phyloP scores from a whole-genome alignment of 1,140 invertebrate species.

The Solenopsis invicta region DNA sequence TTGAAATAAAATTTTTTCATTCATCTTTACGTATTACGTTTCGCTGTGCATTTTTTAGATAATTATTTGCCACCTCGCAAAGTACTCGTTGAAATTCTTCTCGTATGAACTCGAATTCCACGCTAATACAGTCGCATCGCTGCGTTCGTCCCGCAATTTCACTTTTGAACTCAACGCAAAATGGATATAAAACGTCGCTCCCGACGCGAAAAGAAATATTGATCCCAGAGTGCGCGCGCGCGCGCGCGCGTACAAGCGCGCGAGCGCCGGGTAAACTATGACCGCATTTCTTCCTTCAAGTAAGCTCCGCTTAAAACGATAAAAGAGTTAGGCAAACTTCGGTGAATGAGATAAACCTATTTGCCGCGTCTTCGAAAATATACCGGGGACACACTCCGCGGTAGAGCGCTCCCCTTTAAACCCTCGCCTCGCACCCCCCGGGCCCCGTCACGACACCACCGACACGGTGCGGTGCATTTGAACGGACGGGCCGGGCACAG shows the following conservation, averaged over 20 bases:
- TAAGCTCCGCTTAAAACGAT: slow-evolving; percentile 59
- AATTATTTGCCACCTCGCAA: neutral
- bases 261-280: slow-evolving; percentile 27
- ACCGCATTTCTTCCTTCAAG: slow-evolving; percentile 39
- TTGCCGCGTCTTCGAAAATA: slow-evolving; percentile 62
- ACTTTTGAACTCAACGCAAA: neutral
- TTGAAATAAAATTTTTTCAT: neutral
- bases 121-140: neutral
- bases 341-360: slow-evolving; percentile 57
- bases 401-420: slow-evolving; percentile 42
- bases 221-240: slow-evolving; percentile 11
- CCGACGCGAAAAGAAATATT: slow-evolving; percentile 45
- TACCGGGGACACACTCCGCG: slow-evolving; percentile 25
- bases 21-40: neutral
- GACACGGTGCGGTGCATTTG: slow-evolving; percentile 45
- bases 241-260: slow-evolving; percentile 4
- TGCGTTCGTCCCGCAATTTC: neutral
- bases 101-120: slow-evolving; percentile 4
- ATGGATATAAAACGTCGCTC: neutral
- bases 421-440: neutral
- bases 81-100: neutral
- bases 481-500: slow-evolving; percentile 43
- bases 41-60: neutral
- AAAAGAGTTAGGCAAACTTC: slow-evolving; percentile 62
- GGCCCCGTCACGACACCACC: slow-evolving; percentile 12